Evolutionary conservation across 1,140 invertebrate species (phyloP).

Genomic region (Capitella teleta): DNA sequence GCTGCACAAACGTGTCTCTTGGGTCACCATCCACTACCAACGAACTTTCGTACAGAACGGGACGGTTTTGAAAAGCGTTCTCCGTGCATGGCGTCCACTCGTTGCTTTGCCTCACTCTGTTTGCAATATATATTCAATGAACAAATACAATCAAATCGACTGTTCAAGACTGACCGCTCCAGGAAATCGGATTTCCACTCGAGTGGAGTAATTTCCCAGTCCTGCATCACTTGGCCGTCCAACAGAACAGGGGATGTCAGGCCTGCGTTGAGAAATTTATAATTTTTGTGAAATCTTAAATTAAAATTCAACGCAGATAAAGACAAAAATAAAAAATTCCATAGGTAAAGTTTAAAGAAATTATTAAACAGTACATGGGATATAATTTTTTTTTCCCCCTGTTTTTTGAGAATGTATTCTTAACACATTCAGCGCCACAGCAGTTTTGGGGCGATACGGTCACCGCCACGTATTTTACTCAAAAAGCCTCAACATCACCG

Average conservation of each 20-base stretch:
- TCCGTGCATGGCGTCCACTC: not conserved
- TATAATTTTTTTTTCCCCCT: too few species aligned
- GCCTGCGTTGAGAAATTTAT: too few species aligned
- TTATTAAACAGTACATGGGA: too few species aligned
- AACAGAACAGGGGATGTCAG: conserved; percentile 34
- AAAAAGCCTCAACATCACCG: too few species aligned
- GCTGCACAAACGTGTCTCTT: not conserved
- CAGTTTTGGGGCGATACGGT: too few species aligned
- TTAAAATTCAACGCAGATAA: too few species aligned
- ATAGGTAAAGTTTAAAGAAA: too few species aligned
- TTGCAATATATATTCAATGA: not conserved
- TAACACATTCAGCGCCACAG: too few species aligned
- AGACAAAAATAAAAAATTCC: too few species aligned
- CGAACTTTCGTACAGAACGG: not conserved
- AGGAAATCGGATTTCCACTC: conserved; percentile 45
- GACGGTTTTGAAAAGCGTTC: not conserved
- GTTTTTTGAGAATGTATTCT: too few species aligned
- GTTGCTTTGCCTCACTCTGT: not conserved
- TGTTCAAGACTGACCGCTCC: conserved; percentile 20
- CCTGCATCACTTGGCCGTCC: conserved; percentile 32
- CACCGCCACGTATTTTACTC: too few species aligned
- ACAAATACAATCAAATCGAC: not conserved
- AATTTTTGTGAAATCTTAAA: too few species aligned
- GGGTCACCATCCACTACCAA: not conserved
- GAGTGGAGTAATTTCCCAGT: conserved; percentile 46